phyloP scores from a whole-genome alignment of 2,888 invertebrate genomes.

The Nomada fucata region DNA sequence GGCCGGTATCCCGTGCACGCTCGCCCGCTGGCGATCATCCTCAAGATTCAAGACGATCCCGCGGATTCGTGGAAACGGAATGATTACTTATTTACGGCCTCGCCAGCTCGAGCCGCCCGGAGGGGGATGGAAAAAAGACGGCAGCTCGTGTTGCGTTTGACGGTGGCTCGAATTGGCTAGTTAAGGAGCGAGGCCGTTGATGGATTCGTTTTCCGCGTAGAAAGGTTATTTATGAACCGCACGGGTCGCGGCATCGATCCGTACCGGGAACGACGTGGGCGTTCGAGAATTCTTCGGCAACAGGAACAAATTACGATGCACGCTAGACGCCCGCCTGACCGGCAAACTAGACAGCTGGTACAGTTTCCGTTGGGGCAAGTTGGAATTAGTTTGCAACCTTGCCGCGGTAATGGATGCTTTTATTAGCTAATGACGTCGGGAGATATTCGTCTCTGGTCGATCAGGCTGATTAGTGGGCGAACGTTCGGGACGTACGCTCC shows the following conservation, averaged over 20 bases:
- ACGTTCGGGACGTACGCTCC: not conserved
- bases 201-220: conserved; percentile 72
- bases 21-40: conserved; percentile 49
- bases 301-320: conserved; percentile 55
- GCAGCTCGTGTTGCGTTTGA: conserved; percentile 58
- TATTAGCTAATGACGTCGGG: conserved; percentile 40
- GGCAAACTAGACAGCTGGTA: conserved; percentile 29
- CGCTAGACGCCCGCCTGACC: conserved; percentile 38
- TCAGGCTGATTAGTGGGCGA: not conserved
- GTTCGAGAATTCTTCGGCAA: conserved; percentile 55
- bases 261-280: conserved; percentile 66
- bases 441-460: not conserved
- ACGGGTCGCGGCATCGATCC: conserved; percentile 54
- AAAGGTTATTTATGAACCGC: conserved; percentile 67
- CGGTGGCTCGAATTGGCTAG: conserved; percentile 64
- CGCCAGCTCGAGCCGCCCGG: not conserved
- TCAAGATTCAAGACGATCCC: conserved; percentile 41
- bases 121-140: conserved; percentile 13
- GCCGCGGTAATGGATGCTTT: conserved; percentile 32
- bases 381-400: conserved; percentile 35
- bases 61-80: conserved; percentile 64
- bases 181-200: conserved; percentile 66
- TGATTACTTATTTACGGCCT: conserved; percentile 71
- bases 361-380: conserved; percentile 25
- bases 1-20: conserved; percentile 28